A percentile compares a stretch with the other conserved stretches of the same genome.
Conservation (phyloP, 2,888 invertebrate genomes). For the Prenolepis imparis region DNA sequence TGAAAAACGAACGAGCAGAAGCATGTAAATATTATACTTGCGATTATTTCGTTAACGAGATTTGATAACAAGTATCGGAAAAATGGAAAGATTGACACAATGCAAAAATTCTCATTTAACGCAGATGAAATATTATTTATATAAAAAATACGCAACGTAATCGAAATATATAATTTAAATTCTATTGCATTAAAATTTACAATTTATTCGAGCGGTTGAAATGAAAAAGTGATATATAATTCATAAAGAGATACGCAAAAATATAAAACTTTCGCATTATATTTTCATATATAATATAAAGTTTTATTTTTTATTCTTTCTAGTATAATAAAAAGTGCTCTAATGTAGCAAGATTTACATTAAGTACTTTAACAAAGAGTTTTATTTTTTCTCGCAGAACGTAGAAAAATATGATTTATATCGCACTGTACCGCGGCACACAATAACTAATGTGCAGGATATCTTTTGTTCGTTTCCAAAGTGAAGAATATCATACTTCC, state of each 20-base stretch:
- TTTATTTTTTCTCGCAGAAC: conserved; percentile 15
- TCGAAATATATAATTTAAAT: neutral
- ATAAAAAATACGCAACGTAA: neutral
- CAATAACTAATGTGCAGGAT: conserved; percentile 5
- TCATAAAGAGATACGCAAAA: neutral
- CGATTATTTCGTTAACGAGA: neutral
- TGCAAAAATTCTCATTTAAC: neutral
- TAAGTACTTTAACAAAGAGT: conserved; percentile 20
- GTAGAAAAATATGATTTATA: conserved; percentile 30
- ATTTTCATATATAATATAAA: neutral
- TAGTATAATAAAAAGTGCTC: conserved; percentile 4
- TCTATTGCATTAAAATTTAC: neutral
- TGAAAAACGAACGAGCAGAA: neutral
- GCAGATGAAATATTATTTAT: neutral
- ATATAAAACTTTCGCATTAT: conserved; percentile 24
- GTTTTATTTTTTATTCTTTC: conserved; percentile 5
- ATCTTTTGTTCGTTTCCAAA: conserved; percentile 10
- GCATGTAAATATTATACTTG: neutral
- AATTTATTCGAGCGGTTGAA: neutral
- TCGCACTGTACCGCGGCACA: neutral
- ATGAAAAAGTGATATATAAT: neutral
- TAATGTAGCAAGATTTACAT: conserved; percentile 36
- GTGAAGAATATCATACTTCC: conserved; percentile 1
- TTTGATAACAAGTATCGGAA: neutral
- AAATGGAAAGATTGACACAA: neutral